Evolutionary conservation across 2,113 vertebrate genomes (phyloP), one percentile per base, ranked within the genome.

Genomic region (Trichechus manatus): DNA sequence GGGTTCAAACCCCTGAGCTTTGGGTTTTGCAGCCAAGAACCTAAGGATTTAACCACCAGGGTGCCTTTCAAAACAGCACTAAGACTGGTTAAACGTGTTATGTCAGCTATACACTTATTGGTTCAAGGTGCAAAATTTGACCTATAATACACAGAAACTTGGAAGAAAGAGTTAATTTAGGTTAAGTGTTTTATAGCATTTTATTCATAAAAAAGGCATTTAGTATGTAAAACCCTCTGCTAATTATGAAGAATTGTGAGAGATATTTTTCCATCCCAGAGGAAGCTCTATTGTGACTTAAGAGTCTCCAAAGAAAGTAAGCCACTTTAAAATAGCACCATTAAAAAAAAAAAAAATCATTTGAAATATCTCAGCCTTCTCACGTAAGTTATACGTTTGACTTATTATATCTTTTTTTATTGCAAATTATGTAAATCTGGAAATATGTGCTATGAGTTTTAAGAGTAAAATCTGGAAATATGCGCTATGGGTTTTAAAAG

Each of bases 341-440:
- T 83, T 87, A 23, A 20, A 33, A 64, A 70, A 81, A 77, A 77
- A 64, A 42, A 36, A 63, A 82, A n/a, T 15, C 13, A 81, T 33
- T 89, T 93, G 25, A 97, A 96, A 80, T 83, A 95, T 74, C 39
- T 79, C 50, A 89, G 25, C 22, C 20, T 96, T 94, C n/a, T 89
- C 70, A 74, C 7, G 0, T 85, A 93, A 92, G 6, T 93, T 87
- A 81, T 39, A 64, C 56, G 87, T 64, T 77, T 83, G 9, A 89
- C 59, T 47, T 95, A 79, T 31, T 89, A n/a, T 70, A 50, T 53
- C 87, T n/a, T 23, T 80, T n/a, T 23, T 80, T 59, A 29, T 27
- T 89, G 33, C 2, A 96, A 82, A 56, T 68, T 63, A 2, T 82
- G 5, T 75, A 96, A 89, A 92, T 95, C 29, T 83, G 3, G 44